A percentile compares a stretch with the other conserved stretches of the same genome.
These are phyloP conservation scores for Orussus abietinus DNA, from an alignment of 1,140 invertebrate species.

Conservation along the genomic window DNA sequence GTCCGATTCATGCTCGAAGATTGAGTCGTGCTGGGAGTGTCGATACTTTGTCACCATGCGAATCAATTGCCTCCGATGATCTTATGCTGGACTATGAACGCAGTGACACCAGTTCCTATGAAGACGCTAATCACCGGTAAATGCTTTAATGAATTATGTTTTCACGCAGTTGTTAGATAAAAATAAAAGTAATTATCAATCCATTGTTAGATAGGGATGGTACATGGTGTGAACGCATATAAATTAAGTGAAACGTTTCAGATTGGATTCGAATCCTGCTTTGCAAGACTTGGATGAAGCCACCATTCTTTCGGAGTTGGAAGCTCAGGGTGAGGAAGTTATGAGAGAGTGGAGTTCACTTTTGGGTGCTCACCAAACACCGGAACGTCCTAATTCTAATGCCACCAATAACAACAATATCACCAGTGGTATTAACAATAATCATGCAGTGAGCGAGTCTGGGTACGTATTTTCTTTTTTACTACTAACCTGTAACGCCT, in stretches of 20 bases:
- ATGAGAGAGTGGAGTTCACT: slow-evolving; percentile 57
- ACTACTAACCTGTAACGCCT: slow-evolving; percentile 3
- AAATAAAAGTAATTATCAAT: too few relatives aligned
- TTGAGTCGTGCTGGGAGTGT: slow-evolving; percentile 62
- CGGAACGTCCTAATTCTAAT: slow-evolving; percentile 34
- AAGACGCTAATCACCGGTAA: slow-evolving; percentile 67
- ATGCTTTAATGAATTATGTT: slow-evolving; percentile 4
- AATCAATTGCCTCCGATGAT: slow-evolving; percentile 77
- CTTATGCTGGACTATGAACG: slow-evolving; percentile 79
- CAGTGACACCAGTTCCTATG: slow-evolving; percentile 65
- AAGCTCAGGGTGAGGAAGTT: slow-evolving; percentile 54
- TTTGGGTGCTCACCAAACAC: slow-evolving; percentile 43
- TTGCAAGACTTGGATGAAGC: slow-evolving; percentile 53
- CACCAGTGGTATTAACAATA: slow-evolving; percentile 37
- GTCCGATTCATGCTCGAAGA: slow-evolving; percentile 44
- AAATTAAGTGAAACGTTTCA: too few relatives aligned
- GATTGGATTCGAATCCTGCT: slow-evolving; percentile 49
- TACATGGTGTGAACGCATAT: too few relatives aligned
- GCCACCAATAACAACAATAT: slow-evolving; percentile 44
- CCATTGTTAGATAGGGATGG: too few relatives aligned
- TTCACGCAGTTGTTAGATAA: too few relatives aligned
- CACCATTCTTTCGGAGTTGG: slow-evolving; percentile 52
- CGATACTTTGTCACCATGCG: slow-evolving; percentile 72
- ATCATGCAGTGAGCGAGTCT: slow-evolving; percentile 36
- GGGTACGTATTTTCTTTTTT: slow-evolving; percentile 42